Conservation (phyloP, 2,113 vertebrate genomes). For the Climacteris rufus region DNA sequence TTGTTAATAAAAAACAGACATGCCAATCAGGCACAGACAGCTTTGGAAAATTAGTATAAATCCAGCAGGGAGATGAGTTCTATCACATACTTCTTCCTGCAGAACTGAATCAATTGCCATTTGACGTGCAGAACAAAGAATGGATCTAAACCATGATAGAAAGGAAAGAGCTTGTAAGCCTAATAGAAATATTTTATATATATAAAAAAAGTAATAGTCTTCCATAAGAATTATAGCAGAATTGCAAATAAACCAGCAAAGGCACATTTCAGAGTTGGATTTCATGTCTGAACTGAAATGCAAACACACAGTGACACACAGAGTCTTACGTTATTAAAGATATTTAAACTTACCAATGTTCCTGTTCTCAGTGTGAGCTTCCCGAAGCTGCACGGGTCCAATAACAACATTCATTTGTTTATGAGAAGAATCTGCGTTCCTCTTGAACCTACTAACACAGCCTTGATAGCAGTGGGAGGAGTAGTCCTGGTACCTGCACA, state of each 20-base stretch:
- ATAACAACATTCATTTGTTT: constrained; percentile 12
- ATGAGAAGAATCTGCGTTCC: constrained; percentile 43
- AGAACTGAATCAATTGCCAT: not conserved
- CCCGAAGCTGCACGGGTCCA: constrained; percentile 28
- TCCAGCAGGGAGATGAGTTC: not conserved
- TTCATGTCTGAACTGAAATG: not conserved
- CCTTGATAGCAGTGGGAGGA: constrained; percentile 77
- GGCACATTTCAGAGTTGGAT: not conserved
- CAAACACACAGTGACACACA: not conserved
- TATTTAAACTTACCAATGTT: not conserved
- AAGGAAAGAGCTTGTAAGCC: not conserved
- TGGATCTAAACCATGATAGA: not conserved
- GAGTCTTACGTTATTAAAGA: not conserved
- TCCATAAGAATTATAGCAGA: not conserved
- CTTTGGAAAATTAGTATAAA: not conserved
- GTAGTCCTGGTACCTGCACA: constrained; percentile 70
- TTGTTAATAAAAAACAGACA: not conserved
- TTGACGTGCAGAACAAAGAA: not conserved
- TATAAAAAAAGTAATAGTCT: not conserved
- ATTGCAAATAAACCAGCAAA: not conserved
- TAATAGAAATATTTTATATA: not conserved
- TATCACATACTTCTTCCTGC: not conserved
- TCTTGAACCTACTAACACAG: constrained; percentile 65
- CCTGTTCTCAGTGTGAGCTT: not conserved
- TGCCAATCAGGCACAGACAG: not conserved